phyloP scores from a whole-genome alignment of 2,888 invertebrate species.

The Micoletzkya japonica region DNA sequence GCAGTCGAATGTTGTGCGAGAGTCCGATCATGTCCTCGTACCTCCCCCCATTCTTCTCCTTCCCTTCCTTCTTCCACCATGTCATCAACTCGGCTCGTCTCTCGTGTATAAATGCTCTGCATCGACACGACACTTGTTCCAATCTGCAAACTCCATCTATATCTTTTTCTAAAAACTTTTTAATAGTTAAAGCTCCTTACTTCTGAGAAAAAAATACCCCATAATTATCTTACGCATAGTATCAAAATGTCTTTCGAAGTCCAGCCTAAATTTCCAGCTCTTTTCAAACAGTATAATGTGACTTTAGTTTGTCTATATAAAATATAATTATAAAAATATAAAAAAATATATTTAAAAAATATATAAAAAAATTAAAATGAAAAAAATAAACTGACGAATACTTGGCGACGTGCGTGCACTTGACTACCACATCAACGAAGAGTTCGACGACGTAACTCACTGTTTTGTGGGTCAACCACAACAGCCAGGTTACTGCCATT shows the following conservation, averaged over 20 bases:
- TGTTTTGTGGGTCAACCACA: background rate
- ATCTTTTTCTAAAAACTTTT: no score
- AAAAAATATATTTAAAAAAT: no score
- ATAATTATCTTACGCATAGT: no score
- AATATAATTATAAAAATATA: no score
- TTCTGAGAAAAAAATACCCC: no score
- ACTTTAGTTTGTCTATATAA: no score
- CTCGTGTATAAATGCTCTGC: background rate
- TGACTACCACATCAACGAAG: slow-evolving; percentile 13
- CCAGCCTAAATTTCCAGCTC: no score
- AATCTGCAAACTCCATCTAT: background rate
- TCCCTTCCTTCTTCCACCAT: slow-evolving; percentile 10
- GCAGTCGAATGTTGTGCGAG: slow-evolving; percentile 9
- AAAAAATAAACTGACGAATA: background rate
- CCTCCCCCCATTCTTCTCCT: background rate
- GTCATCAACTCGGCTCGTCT: background rate
- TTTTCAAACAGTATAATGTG: no score
- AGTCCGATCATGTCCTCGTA: background rate
- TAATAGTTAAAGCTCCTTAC: no score
- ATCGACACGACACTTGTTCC: background rate
- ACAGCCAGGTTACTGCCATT: background rate
- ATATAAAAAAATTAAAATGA: background rate
- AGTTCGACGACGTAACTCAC: slow-evolving; percentile 8
- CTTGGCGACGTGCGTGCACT: background rate
- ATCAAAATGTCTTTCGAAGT: no score